Percentiles rank a stretch among this genome's conserved stretches.
These are phyloP conservation scores for Leptonema lineaticorne DNA, from an alignment of 1,140 invertebrate genomes.

Conservation along the genomic window DNA sequence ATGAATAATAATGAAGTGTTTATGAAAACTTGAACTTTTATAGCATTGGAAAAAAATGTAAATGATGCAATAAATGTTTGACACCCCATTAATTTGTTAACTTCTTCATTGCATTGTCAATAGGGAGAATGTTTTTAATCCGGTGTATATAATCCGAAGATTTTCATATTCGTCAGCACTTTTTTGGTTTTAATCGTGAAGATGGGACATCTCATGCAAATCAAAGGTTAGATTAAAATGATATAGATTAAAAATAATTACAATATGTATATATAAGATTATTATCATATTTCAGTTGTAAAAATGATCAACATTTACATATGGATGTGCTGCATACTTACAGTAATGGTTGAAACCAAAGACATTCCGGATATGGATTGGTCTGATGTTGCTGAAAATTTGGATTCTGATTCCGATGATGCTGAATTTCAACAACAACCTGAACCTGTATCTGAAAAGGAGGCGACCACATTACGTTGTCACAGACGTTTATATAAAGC, in stretches of 20 bases:
- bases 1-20: no score
- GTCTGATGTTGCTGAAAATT: not conserved
- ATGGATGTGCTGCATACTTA: not conserved
- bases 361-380: conserved; percentile 1
- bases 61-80: no score
- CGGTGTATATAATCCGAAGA: no score
- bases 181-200: not conserved
- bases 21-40: no score
- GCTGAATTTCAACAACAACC: not conserved
- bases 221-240: conserved; percentile 1
- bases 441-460: not conserved
- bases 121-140: no score
- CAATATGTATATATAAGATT: not conserved
- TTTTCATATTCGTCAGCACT: not conserved
- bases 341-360: not conserved
- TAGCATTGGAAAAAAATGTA: no score
- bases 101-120: no score
- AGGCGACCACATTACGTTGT: conserved; percentile 24
- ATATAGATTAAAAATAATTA: not conserved
- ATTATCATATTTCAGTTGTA: not conserved
- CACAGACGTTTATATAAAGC: conserved; percentile 26
- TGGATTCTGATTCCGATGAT: not conserved
- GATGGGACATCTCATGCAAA: conserved; percentile 10
- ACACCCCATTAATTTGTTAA: no score
- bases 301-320: not conserved